Conservation (phyloP, 2,797 vertebrate species). For the Pristis pectinata region DNA sequence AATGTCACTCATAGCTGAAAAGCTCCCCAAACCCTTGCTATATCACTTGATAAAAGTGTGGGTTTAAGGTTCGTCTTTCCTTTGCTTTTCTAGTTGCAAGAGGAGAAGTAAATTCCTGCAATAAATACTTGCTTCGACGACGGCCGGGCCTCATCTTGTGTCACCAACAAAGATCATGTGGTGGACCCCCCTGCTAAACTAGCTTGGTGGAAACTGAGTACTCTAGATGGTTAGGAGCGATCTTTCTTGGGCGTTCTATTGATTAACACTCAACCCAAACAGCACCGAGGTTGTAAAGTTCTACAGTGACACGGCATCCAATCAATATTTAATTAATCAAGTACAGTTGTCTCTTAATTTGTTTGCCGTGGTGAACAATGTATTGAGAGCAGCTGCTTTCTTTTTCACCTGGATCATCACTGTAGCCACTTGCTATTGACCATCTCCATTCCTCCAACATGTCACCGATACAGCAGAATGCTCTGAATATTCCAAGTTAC, state of each 20-base stretch:
- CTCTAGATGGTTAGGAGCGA: background rate
- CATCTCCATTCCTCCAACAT: too few species aligned
- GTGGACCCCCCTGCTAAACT: too few species aligned
- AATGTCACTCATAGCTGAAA: background rate
- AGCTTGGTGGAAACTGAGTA: background rate
- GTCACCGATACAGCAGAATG: background rate
- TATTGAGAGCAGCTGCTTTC: background rate
- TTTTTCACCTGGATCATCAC: background rate
- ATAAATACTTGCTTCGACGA: background rate
- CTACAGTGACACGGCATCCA: background rate
- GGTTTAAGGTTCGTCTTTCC: background rate
- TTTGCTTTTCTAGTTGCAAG: background rate
- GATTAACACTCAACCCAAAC: background rate
- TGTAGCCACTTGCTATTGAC: background rate
- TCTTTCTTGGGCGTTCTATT: background rate
- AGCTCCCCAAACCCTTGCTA: background rate
- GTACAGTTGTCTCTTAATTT: constrained; percentile 30
- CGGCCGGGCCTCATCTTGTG: background rate
- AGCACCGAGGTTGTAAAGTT: background rate
- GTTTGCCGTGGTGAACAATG: constrained; percentile 8
- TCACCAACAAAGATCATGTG: background rate
- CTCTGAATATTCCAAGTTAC: background rate
- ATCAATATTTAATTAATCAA: constrained; percentile 29
- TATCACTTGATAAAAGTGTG: background rate
- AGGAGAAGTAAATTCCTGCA: background rate